phyloP scores from a whole-genome alignment of 2,113 vertebrate genomes.

The Mellivora capensis region DNA sequence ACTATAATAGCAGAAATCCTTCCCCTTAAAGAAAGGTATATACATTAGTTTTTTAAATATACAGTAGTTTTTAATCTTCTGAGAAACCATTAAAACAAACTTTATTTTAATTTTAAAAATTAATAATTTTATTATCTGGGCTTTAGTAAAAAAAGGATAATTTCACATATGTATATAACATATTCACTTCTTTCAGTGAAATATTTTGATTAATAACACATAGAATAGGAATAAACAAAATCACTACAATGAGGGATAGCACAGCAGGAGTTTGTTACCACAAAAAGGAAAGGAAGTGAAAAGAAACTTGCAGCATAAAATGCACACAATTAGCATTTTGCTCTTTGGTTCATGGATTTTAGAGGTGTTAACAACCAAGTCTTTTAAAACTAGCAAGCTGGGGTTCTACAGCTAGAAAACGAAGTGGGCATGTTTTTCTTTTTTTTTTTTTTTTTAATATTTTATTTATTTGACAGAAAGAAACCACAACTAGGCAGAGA shows the following conservation, averaged over 20 bases:
- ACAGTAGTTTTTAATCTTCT: background rate
- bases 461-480: too few relatives aligned
- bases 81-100: background rate
- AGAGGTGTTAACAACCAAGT: background rate
- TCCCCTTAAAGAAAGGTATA: background rate
- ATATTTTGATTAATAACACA: background rate
- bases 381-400: slow-evolving; percentile 20
- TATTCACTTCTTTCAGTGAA: background rate
- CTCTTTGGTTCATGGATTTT: background rate
- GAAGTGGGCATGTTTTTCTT: background rate
- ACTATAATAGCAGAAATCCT: background rate
- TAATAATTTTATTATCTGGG: background rate
- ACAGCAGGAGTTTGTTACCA: background rate
- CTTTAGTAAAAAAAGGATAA: background rate
- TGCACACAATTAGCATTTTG: background rate
- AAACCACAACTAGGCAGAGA: too few relatives aligned
- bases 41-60: background rate
- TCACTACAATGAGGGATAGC: background rate
- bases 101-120: background rate
- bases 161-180: background rate
- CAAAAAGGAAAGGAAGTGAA: background rate
- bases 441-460: too few relatives aligned
- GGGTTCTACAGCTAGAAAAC: background rate
- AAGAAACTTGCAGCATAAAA: background rate
- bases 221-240: background rate